These are phyloP conservation scores for Pyrgilauda ruficollis DNA, from an alignment of 2,113 vertebrate genomes.

Conservation along the genomic window DNA sequence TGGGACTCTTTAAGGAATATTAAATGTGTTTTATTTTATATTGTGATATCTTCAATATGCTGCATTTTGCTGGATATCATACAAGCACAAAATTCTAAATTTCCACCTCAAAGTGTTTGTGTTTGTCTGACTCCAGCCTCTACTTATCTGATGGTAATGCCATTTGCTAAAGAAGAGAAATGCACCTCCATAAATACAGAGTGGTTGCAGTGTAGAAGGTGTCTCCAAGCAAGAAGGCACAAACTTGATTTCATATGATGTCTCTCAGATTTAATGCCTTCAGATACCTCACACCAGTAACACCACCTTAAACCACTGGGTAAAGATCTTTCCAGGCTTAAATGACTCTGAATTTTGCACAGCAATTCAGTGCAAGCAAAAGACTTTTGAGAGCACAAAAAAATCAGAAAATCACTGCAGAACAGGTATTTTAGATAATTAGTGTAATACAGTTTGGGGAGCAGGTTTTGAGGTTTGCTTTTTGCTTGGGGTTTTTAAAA, in stretches of 20 bases:
- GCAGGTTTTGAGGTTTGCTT: background rate
- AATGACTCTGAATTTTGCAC: constrained; percentile 26
- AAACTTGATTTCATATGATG: background rate
- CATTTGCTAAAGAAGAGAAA: background rate
- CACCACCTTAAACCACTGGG: background rate
- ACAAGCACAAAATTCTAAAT: background rate
- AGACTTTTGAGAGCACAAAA: background rate
- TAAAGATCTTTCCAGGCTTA: constrained; percentile 17
- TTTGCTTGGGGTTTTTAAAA: background rate
- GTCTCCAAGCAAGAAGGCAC: background rate
- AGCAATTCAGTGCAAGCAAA: constrained; percentile 23
- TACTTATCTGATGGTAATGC: background rate
- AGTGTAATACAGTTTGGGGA: background rate
- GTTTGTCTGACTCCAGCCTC: background rate
- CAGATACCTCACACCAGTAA: background rate
- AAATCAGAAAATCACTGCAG: background rate
- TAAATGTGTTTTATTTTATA: background rate
- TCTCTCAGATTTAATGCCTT: background rate
- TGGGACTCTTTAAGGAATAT: background rate
- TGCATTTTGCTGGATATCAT: background rate
- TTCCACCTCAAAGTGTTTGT: background rate
- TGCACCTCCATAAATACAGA: background rate
- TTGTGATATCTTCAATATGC: background rate
- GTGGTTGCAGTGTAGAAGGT: background rate
- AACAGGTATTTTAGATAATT: constrained; percentile 13